Conservation (phyloP, 2,888 invertebrate species). For the Ligdia adustata region DNA sequence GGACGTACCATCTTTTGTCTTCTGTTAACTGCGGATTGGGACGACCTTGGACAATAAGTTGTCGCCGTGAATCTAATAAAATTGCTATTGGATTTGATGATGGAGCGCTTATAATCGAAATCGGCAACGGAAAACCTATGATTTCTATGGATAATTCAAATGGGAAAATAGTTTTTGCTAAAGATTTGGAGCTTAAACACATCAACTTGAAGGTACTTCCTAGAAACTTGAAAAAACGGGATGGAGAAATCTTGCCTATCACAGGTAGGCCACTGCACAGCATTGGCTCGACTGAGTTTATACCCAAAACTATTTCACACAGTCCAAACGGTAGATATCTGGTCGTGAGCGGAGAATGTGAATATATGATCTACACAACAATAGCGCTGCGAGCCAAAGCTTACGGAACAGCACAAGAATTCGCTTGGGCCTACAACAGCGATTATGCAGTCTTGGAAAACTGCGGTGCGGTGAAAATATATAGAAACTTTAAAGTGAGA, state of each 20-base stretch:
- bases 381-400: constrained; percentile 88
- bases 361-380: constrained; percentile 99
- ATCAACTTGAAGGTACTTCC: constrained; percentile 1
- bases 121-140: constrained; percentile 92
- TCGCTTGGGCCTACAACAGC: constrained; percentile 7
- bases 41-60: constrained; percentile 6
- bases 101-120: background rate
- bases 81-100: constrained; percentile 9
- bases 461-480: background rate
- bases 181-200: constrained; percentile 4
- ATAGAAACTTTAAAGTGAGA: constrained; percentile 6
- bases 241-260: constrained; percentile 1
- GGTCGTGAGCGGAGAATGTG: constrained; percentile 98
- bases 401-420: constrained; percentile 2
- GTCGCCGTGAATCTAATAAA: background rate
- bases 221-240: background rate
- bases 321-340: constrained; percentile 96
- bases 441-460: constrained; percentile 4
- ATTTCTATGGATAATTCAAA: constrained; percentile 99
- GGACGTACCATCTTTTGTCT: background rate
- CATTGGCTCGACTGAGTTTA: constrained; percentile 3
- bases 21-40: background rate
- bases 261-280: no score
- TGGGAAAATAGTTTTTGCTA: constrained; percentile 68
- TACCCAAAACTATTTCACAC: constrained; percentile 72